Percentiles rank a stretch among this genome's conserved stretches.
Conservation (phyloP, 1,140 invertebrate genomes). For the Drosophila willistoni region DNA sequence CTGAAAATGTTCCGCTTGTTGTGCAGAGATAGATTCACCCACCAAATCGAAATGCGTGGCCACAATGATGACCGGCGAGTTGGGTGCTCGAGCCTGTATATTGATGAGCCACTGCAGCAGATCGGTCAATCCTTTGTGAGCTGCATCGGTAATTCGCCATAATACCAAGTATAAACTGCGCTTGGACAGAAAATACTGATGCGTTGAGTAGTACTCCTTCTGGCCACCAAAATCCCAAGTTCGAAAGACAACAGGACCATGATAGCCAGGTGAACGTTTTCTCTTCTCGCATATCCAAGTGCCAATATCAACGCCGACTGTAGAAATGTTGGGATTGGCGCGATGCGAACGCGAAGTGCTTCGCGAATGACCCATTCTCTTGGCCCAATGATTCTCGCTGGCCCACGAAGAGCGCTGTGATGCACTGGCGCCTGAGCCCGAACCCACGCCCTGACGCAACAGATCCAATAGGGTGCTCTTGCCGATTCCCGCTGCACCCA, state of each 20-base stretch:
- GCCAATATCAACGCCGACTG: constrained; percentile 98
- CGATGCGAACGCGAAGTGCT: constrained; percentile 67
- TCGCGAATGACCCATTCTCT: constrained; percentile 94
- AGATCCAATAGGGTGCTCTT: constrained; percentile 97
- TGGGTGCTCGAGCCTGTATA: constrained; percentile 96
- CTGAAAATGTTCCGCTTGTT: constrained; percentile 93
- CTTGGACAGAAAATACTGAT: constrained; percentile 99
- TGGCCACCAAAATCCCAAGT: constrained; percentile 99
- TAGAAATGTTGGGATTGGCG: constrained; percentile 89
- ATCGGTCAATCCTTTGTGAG: constrained; percentile 94
- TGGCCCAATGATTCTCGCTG: constrained; percentile 91
- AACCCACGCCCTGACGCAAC: constrained; percentile 87
- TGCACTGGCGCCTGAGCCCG: constrained; percentile 51
- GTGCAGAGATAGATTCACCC: constrained; percentile 87
- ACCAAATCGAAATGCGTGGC: constrained; percentile 97
- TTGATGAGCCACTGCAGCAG: constrained; percentile 98
- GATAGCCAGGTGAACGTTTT: constrained; percentile 85
- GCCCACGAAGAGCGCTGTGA: constrained; percentile 65
- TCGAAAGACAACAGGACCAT: constrained; percentile 96
- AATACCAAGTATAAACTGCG: constrained; percentile 97
- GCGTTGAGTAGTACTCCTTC: constrained; percentile 97
- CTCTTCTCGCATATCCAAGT: constrained; percentile 96
- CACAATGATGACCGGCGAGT: constrained; percentile 96
- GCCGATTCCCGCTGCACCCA: constrained; percentile 95
- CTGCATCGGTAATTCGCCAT: constrained; percentile 97